Base-by-base conservation (phyloP, 30 jellyfish, hydroid and myxozoan species). In the Nemopilema nomurai region DNA sequence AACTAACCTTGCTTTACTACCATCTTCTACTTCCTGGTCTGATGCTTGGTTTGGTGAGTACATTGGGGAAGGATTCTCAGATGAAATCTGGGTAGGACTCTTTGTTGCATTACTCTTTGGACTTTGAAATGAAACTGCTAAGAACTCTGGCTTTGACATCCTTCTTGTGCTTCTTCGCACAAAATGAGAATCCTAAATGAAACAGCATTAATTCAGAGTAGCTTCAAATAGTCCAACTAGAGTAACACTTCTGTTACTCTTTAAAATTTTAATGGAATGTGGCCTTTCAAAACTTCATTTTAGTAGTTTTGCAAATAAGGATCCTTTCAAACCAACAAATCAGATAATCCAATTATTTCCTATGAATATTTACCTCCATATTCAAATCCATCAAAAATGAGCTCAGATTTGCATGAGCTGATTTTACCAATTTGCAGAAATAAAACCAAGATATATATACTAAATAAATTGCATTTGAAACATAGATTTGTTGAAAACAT, bases 81-180 rank as follows among this genome's bases (percentile, higher is more conserved):
- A 27, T 1, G 86, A 62, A 21, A 26, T 62, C 22, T 67, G 87
- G 64, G 73, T 25, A 0, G 77, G 9, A 29, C 79, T 31, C 20
- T 84, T 84, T 30, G 33, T 8, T 25, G 62, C 28, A 26, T 28
- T 69, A 20, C 92, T 6, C 1, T 49, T 29, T 50, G 70, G 85
- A 64, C 87, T 29, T 49, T 77, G 25, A 70, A 69, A 79, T 78
- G 96, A 27, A 16, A 90, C 87, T 22, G 96, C 78, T 65, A 87
- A 80, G 41, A 87, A 87, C 62, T 87, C 96, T 20, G 90, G 90
- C 62, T 87, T 79, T 53, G 90, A 49, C 21, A 76, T 16, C 51
- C 41, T 69, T 71, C 96, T 69, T 69, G 82, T 31, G 71, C 96
- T 87, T 62, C 96, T 87, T 24, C 90, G 53, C 23, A 87, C 95